These are phyloP conservation scores for Apostichopus parvimensis DNA, from an alignment of 35 echinoderm and acorn worm species.

Conservation along the genomic window DNA sequence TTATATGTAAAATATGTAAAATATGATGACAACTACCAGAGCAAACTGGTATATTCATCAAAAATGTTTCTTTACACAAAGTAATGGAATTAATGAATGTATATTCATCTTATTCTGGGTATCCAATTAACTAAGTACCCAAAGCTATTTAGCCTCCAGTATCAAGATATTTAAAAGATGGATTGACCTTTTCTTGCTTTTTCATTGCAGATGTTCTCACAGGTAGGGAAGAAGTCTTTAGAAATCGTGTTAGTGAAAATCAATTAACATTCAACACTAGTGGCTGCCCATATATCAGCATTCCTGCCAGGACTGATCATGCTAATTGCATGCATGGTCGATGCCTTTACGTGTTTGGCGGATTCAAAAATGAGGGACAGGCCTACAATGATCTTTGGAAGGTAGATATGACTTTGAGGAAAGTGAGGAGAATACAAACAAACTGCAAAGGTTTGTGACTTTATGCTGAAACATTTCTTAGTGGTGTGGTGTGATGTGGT, in stretches of 20 bases:
- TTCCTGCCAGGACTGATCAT: slow-evolving; percentile 50
- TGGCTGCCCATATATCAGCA: slow-evolving; percentile 39
- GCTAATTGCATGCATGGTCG: slow-evolving; percentile 38
- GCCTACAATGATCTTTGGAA: slow-evolving; percentile 50
- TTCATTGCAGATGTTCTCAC: slow-evolving; percentile 28
- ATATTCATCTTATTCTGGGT: no score
- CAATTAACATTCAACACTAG: slow-evolving; percentile 15
- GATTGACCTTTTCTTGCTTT: neutral
- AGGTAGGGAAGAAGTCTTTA: slow-evolving; percentile 14
- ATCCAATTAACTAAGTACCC: no score
- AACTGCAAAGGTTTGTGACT: slow-evolving; percentile 15
- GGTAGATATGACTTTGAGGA: slow-evolving; percentile 27
- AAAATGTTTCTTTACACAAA: no score
- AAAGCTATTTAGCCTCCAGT: no score
- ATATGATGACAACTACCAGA: no score
- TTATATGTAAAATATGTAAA: no score
- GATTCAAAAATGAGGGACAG: slow-evolving; percentile 50
- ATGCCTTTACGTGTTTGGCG: slow-evolving; percentile 28
- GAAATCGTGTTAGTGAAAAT: slow-evolving; percentile 20
- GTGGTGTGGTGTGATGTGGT: no score
- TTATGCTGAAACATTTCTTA: neutral
- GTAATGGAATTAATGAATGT: no score
- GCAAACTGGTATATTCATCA: no score
- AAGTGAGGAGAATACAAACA: slow-evolving; percentile 26
- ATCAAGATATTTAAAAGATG: no score